Evolutionary conservation across 2,888 invertebrate species (phyloP).

Genomic region (Noctua janthina): DNA sequence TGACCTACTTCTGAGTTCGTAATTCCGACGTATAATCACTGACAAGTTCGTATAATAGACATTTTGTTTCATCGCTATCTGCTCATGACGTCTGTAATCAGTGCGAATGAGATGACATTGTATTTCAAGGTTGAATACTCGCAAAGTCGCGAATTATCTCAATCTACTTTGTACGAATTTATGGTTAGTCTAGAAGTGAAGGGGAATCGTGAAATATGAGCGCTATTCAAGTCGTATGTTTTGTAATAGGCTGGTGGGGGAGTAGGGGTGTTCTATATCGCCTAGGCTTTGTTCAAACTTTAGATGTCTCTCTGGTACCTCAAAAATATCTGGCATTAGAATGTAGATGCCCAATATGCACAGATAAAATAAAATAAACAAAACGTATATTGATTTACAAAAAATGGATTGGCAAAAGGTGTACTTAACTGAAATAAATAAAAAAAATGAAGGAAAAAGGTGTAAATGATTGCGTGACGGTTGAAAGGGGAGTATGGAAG

Average conservation of each 20-base stretch:
- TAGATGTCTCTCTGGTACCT: not conserved
- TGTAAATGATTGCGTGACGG: no score
- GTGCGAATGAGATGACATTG: conserved; percentile 33
- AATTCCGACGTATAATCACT: not conserved
- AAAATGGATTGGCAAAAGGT: no score
- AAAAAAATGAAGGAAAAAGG: no score
- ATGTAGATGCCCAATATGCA: not conserved
- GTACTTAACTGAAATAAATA: no score
- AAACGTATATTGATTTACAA: not conserved
- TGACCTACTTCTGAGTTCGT: conserved; percentile 5
- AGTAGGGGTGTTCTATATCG: not conserved
- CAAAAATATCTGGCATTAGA: not conserved
- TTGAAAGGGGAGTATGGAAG: no score
- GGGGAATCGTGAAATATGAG: conserved; percentile 25
- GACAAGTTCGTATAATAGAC: not conserved
- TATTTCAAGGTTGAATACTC: conserved; percentile 23
- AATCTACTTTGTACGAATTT: not conserved
- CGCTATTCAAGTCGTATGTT: not conserved
- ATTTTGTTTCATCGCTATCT: conserved; percentile 28
- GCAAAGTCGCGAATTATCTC: not conserved
- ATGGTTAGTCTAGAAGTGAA: conserved; percentile 27
- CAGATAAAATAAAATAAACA: not conserved
- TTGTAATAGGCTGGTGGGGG: not conserved
- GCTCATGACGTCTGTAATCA: conserved; percentile 43
- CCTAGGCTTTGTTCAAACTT: not conserved